Conservation (phyloP, 2,888 invertebrate species). For the Pristionchus maxplancki region DNA sequence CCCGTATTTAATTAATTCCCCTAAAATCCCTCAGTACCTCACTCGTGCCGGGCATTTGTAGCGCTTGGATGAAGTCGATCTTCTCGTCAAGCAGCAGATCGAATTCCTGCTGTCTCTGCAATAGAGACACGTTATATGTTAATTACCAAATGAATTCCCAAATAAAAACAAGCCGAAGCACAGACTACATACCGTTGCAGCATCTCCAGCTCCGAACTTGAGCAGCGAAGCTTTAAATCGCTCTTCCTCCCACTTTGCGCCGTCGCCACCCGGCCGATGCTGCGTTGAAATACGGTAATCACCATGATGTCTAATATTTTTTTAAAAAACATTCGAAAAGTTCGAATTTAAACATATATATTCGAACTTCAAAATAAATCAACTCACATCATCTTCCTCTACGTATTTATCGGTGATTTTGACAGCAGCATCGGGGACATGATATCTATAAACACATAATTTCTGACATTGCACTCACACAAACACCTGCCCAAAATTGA, state of each 20-base stretch:
- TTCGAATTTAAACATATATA: too few relatives aligned
- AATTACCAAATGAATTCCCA: too few relatives aligned
- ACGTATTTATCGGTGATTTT: slow-evolving; percentile 65
- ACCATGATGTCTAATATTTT: too few relatives aligned
- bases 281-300: not conserved
- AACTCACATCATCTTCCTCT: slow-evolving; percentile 70
- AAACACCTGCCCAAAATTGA: too few relatives aligned
- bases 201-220: slow-evolving; percentile 93
- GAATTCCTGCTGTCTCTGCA: slow-evolving; percentile 84
- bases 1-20: too few relatives aligned
- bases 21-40: slow-evolving; percentile 64
- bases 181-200: slow-evolving; percentile 76
- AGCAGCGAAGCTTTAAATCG: slow-evolving; percentile 89
- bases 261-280: slow-evolving; percentile 81
- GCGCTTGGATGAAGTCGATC: slow-evolving; percentile 93
- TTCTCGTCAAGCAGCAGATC: slow-evolving; percentile 93
- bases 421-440: slow-evolving; percentile 70
- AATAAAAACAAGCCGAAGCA: too few relatives aligned
- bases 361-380: too few relatives aligned
- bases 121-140: too few relatives aligned
- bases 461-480: too few relatives aligned
- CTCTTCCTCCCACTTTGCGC: slow-evolving; percentile 96
- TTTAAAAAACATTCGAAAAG: not conserved
- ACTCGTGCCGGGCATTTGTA: slow-evolving; percentile 80
- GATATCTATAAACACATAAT: slow-evolving; percentile 62